phyloP scores from a whole-genome alignment of 2,888 invertebrate species.

The Pristionchus arcanus region DNA sequence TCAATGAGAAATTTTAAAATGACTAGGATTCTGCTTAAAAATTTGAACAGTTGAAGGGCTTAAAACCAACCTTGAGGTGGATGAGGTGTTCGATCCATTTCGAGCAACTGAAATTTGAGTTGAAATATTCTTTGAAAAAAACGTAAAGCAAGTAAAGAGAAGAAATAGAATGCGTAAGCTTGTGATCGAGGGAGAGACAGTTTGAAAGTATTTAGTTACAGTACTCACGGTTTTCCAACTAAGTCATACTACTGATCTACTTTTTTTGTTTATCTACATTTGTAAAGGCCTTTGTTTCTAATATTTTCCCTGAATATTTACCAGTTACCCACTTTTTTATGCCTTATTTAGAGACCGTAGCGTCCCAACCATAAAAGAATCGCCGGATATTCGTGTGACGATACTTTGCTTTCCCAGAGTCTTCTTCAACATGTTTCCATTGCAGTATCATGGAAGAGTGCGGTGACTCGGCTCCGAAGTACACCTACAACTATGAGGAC shows the following conservation, averaged over 20 bases:
- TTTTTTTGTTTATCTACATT: background rate
- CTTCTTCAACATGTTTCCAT: background rate
- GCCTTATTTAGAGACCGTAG: too few relatives aligned
- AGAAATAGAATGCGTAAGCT: background rate
- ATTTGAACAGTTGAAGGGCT: background rate
- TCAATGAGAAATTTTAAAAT: too few relatives aligned
- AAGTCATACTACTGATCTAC: background rate
- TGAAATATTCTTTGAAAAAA: background rate
- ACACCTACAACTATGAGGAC: constrained; percentile 46
- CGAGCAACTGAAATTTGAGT: background rate
- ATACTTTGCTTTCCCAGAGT: background rate
- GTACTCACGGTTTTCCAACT: background rate
- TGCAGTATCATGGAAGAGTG: constrained; percentile 6
- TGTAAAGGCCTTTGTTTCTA: background rate
- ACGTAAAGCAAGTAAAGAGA: background rate
- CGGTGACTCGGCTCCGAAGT: background rate
- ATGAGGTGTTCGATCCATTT: constrained; percentile 28
- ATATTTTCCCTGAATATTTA: too few relatives aligned
- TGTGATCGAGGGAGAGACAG: too few relatives aligned
- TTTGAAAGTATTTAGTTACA: background rate
- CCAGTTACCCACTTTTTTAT: too few relatives aligned
- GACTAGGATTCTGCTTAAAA: background rate
- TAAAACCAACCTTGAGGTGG: constrained; percentile 59
- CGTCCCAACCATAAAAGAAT: too few relatives aligned
- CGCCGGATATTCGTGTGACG: too few relatives aligned